A percentile compares a stretch with the other conserved stretches of the same genome.
These are phyloP conservation scores for Bradypodion pumilum DNA, from an alignment of 2,797 vertebrate species.

Conservation along the genomic window DNA sequence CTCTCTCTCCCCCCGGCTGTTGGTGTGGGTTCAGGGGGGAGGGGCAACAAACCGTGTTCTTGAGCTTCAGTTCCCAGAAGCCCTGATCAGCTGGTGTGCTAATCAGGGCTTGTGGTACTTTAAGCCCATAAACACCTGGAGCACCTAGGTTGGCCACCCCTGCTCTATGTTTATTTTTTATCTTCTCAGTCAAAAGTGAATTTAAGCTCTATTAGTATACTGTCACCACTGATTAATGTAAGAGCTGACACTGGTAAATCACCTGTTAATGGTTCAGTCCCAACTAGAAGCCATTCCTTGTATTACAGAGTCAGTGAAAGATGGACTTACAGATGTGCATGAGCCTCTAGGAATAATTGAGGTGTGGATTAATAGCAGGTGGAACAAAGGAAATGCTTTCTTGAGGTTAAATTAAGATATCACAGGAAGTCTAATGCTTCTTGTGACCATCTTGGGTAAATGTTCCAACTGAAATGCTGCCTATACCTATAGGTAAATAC, in stretches of 20 bases:
- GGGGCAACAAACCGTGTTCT: too few relatives aligned
- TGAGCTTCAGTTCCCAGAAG: too few relatives aligned
- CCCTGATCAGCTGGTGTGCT: too few relatives aligned
- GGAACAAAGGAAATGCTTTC: background rate
- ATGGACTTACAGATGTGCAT: background rate
- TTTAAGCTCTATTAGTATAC: background rate
- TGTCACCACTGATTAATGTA: background rate
- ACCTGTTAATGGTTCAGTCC: background rate
- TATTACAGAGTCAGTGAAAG: background rate
- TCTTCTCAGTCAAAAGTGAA: background rate
- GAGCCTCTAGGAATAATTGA: background rate
- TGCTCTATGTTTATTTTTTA: too few relatives aligned
- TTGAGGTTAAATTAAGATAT: background rate
- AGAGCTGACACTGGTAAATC: background rate
- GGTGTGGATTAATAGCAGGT: background rate
- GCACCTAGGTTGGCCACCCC: too few relatives aligned
- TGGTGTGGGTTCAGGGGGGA: too few relatives aligned
- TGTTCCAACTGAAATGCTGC: background rate
- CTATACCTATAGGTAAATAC: background rate
- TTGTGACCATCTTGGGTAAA: too few relatives aligned
- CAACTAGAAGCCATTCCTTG: background rate
- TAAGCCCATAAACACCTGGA: too few relatives aligned
- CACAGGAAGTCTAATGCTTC: too few relatives aligned
- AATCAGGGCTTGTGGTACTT: too few relatives aligned
- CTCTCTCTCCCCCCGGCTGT: too few relatives aligned